A percentile compares a stretch with the other conserved stretches of the same genome.
phyloP scores from a whole-genome alignment of 2,888 invertebrate genomes.

The Drosophila eohydei region DNA sequence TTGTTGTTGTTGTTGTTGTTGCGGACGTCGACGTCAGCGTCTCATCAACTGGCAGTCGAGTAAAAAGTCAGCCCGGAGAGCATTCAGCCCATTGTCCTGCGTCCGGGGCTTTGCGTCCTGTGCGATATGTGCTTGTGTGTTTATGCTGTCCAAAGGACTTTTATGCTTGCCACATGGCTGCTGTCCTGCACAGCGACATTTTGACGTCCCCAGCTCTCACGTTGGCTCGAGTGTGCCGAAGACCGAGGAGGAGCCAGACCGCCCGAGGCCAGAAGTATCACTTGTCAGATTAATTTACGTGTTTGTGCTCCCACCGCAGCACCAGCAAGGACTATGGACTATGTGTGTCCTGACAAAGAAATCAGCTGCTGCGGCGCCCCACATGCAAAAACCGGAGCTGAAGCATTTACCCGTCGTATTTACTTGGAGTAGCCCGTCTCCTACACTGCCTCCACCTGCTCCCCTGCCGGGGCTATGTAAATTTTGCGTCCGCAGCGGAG shows the following conservation, averaged over 20 bases:
- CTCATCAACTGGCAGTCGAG: constrained; percentile 70
- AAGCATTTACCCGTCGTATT: constrained; percentile 72
- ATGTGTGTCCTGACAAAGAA: constrained; percentile 72
- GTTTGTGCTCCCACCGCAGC: constrained; percentile 80
- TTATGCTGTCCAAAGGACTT: constrained; percentile 72
- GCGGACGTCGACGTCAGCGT: constrained; percentile 65
- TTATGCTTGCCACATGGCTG: constrained; percentile 77
- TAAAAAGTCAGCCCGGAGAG: constrained; percentile 66
- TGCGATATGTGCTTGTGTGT: constrained; percentile 34
- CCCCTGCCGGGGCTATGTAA: constrained; percentile 44
- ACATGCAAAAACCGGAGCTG: constrained; percentile 64
- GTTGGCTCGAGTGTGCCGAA: constrained; percentile 37
- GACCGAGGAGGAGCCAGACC: constrained; percentile 38
- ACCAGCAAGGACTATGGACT: constrained; percentile 44
- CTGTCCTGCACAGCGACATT: constrained; percentile 74
- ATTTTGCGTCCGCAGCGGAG: constrained; percentile 41
- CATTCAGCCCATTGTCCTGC: constrained; percentile 49
- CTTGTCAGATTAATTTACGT: constrained; percentile 85
- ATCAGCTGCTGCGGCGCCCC: constrained; percentile 70
- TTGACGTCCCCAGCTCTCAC: constrained; percentile 60
- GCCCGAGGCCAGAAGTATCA: constrained; percentile 84
- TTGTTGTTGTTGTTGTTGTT: constrained; percentile 24
- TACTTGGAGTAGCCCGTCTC: constrained; percentile 58
- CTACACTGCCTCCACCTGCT: neutral
- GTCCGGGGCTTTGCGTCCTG: constrained; percentile 40